These are phyloP conservation scores for Alcis repandata DNA, from an alignment of 2,888 invertebrate species.

Conservation along the genomic window DNA sequence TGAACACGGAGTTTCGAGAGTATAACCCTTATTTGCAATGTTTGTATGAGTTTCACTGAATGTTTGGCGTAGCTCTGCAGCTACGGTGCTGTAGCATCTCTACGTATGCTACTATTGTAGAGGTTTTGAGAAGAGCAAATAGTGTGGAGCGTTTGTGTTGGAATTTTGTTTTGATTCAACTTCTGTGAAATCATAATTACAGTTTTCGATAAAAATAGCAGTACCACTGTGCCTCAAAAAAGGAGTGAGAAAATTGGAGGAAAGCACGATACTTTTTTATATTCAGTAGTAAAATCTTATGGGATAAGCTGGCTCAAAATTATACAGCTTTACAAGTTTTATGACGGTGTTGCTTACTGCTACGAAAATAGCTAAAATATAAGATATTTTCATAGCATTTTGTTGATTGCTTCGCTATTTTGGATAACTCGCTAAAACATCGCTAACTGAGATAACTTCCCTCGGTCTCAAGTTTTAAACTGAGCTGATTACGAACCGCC, in stretches of 20 bases:
- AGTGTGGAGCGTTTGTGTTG: background rate
- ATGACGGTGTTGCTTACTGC: too few species aligned
- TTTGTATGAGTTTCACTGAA: slow-evolving; percentile 29
- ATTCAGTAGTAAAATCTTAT: too few species aligned
- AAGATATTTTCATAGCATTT: background rate
- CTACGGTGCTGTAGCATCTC: slow-evolving; percentile 40
- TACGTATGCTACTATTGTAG: slow-evolving; percentile 23
- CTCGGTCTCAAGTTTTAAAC: slow-evolving; percentile 10
- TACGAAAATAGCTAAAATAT: too few species aligned
- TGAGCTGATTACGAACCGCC: slow-evolving; percentile 16
- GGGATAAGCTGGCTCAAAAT: too few species aligned
- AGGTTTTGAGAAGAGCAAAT: background rate
- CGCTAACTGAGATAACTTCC: slow-evolving; percentile 12
- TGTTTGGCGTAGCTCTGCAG: slow-evolving; percentile 24
- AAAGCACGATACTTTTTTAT: too few species aligned
- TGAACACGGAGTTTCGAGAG: slow-evolving; percentile 39
- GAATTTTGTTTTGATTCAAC: too few species aligned
- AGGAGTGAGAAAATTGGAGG: too few species aligned
- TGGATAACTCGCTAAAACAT: background rate
- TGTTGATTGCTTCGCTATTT: background rate
- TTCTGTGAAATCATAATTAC: too few species aligned
- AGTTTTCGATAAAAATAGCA: too few species aligned
- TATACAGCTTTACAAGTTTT: too few species aligned
- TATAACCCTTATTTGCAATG: slow-evolving; percentile 39
- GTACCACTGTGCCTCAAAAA: too few species aligned